Evolutionary conservation across 2,888 invertebrate species (phyloP).

Genomic region (Lasiommata megera): DNA sequence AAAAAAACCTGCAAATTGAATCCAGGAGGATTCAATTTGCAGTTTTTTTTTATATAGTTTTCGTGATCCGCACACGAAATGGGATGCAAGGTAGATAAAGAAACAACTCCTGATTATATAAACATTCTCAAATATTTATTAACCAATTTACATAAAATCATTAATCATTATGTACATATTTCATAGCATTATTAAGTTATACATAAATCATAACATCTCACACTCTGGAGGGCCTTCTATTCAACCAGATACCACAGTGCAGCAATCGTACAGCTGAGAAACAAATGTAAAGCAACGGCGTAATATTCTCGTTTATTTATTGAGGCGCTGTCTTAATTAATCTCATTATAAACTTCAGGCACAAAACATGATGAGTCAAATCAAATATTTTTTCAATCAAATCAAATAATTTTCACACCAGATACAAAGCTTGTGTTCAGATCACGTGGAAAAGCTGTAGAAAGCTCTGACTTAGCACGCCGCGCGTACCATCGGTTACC

Average conservation of each 20-base stretch:
- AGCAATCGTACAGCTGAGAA: neutral
- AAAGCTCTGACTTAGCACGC: too few relatives aligned
- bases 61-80: too few relatives aligned
- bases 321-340: neutral
- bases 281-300: neutral
- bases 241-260: conserved; percentile 52
- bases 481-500: too few relatives aligned
- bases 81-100: conserved; percentile 37
- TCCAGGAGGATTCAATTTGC: too few relatives aligned
- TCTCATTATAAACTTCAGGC: too few relatives aligned
- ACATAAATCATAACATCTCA: conserved; percentile 75
- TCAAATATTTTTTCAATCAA: too few relatives aligned
- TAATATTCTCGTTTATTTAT: neutral
- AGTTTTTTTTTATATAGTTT: too few relatives aligned
- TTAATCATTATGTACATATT: conserved; percentile 77
- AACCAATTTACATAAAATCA: conserved; percentile 81
- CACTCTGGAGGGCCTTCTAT: conserved; percentile 78
- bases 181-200: conserved; percentile 71
- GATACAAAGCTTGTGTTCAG: too few relatives aligned
- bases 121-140: conserved; percentile 82
- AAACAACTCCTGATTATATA: conserved; percentile 70
- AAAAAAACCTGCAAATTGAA: too few relatives aligned
- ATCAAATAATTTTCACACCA: too few relatives aligned
- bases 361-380: too few relatives aligned
- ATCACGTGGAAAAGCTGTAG: too few relatives aligned